Evolutionary conservation across 2,113 vertebrate genomes (phyloP).

Genomic region (Grus americana): DNA sequence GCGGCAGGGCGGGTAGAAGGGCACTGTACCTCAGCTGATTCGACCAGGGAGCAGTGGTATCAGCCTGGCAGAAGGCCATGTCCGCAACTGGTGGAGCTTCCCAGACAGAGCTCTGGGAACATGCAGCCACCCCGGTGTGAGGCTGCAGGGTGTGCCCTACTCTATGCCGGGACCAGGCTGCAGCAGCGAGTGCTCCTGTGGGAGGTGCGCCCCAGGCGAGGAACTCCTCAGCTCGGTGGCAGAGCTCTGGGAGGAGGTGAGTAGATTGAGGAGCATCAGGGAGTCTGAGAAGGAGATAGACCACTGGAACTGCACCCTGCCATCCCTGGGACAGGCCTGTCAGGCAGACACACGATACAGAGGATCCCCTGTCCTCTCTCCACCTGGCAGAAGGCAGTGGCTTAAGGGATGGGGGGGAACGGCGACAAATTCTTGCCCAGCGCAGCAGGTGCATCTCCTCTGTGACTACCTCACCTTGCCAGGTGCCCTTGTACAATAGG

Average conservation of each 20-base stretch:
- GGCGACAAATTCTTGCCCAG: neutral
- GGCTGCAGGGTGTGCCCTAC: neutral
- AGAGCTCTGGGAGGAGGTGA: too few relatives aligned
- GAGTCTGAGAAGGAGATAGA: neutral
- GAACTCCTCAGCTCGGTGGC: neutral
- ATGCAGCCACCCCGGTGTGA: neutral
- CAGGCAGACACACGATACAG: neutral
- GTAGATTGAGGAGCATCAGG: neutral
- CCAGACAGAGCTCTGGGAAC: neutral
- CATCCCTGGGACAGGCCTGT: neutral
- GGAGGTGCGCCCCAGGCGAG: neutral
- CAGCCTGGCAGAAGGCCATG: neutral
- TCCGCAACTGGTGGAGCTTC: neutral
- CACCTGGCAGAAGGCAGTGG: neutral
- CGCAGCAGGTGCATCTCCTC: neutral
- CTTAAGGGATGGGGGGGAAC: neutral
- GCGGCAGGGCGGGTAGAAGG: too few relatives aligned
- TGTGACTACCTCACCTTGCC: neutral
- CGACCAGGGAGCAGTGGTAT: too few relatives aligned
- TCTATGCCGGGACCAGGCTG: accelerated
- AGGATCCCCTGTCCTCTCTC: neutral
- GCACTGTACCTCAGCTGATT: neutral
- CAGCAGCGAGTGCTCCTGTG: neutral
- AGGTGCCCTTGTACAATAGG: neutral
- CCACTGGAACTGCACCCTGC: neutral